Base-by-base conservation (phyloP, 2,113 vertebrate species). In the Phainopepla nitens region DNA sequence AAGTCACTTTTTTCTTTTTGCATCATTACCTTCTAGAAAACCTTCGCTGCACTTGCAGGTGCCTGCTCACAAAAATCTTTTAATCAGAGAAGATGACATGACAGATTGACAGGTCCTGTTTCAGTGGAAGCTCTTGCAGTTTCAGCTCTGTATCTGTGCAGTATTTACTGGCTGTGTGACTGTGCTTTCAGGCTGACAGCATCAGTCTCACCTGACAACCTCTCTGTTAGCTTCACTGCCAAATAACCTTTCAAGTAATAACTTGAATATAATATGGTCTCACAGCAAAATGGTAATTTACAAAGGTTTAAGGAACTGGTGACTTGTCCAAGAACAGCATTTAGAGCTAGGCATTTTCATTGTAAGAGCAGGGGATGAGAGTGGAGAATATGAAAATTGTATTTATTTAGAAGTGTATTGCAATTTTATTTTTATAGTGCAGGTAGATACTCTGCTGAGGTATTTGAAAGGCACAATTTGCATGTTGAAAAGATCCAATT, bases 401-500 rank as follows among this genome's bases (percentile, higher is more conserved):
- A 79, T 70, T 82, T 89, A 87, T 79, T 83, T 93, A 64, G 73
- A 85, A 71, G 45, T 15, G 61, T 87, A 53, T 70, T 73, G 68
- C 82, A 64, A 69, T 90, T 93, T 97, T 87, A 84, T 91, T 95
- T 79, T 93, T 91, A 96, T 22, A 68, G 15, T 84, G 92, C 56
- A 91, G 61, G 80, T 96, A 76, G 71, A 91, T 77, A 85, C 24
- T 75, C 51, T 90, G 76, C 71, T 80, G 51, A 82, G 25, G 27
- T 82, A 86, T 70, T 68, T 90, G 82, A 90, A 94, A 96, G 60
- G 31, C 31, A 51, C 9, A 73, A 92, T 95, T 92, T 96, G 50
- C 94, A 93, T 73, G 45, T 77, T 91, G 79, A 93, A 96, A 87
- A 86, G 91, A 94, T 86, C 49, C 58, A 90, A 95, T 94, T 90